A percentile compares a stretch with the other conserved stretches of the same genome.
Evolutionary conservation across 2,113 vertebrate genomes (phyloP).

Genomic region (Tapirus terrestris): DNA sequence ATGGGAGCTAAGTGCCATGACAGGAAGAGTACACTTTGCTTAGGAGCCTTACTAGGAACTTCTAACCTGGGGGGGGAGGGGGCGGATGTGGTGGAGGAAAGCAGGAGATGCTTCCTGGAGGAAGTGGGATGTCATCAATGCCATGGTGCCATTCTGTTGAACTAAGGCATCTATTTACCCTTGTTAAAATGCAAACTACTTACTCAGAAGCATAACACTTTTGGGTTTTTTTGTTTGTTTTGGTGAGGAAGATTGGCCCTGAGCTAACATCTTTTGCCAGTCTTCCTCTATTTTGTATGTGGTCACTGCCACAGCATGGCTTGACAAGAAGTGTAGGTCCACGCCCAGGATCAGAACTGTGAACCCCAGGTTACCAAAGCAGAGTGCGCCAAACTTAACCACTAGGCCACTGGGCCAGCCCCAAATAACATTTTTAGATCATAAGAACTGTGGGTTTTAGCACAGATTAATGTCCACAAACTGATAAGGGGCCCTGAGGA

Average conservation of each 20-base stretch:
- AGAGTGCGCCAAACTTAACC: too few relatives aligned
- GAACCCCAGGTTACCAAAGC: too few relatives aligned
- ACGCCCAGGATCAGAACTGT: too few relatives aligned
- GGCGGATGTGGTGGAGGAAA: background rate
- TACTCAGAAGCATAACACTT: constrained; percentile 23
- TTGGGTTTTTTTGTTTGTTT: background rate
- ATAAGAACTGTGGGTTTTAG: constrained; percentile 32
- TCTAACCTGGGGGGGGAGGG: background rate
- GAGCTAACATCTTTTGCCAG: too few relatives aligned
- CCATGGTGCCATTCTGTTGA: background rate
- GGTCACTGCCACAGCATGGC: too few relatives aligned
- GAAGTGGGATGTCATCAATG: background rate
- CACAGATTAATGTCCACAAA: background rate
- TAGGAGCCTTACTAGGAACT: background rate
- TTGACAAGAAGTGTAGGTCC: too few relatives aligned
- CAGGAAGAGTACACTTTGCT: background rate
- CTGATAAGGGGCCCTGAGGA: background rate
- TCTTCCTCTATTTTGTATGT: too few relatives aligned
- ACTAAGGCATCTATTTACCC: background rate
- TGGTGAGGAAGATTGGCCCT: too few relatives aligned
- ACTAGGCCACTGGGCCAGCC: too few relatives aligned
- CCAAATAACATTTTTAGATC: constrained; percentile 15
- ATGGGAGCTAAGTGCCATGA: background rate
- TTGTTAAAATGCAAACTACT: constrained; percentile 55
- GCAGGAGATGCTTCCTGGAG: background rate